Base-by-base conservation (phyloP, 2,113 vertebrate genomes). In the Oncorhynchus masou region DNA sequence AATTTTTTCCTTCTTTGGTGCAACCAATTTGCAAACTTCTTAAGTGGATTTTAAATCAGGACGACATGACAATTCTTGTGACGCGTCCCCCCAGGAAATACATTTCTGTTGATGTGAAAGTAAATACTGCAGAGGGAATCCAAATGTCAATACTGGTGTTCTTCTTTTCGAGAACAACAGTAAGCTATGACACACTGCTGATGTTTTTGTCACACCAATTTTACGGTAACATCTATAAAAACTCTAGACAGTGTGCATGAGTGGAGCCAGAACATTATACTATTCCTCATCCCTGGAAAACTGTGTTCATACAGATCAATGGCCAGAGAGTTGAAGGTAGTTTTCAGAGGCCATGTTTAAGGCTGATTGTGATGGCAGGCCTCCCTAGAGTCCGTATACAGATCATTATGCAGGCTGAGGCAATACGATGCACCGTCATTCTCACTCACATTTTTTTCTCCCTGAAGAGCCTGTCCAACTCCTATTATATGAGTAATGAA, bases 21-120 rank as follows among this genome's bases (percentile, higher is more conserved):
- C 45, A 24, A 70, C 60, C 80, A 75, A 88, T 83, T 86, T 82
- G 84, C 68, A 86, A 81, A 78, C 39, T 73, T 68, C 79, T 77
- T 78, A 82, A 82, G 79, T 82, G 80, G 74, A 79, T 79, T 86
- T 89, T 81, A 88, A 85, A 89, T 85, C 78, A 83, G 51, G 51
- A 71, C 57, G 31, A 74, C 76, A 71, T 65, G 62, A 81, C 73
- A 54, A 74, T 65, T 81, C 59, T 77, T 74, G 49, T 57, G 68
- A 31, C 71, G 24, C 11, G 57, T 70, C 49, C 71, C 31, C 62
- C n/a, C 62, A 34, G 66, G 80, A 84, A 82, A 87, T 78, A 39
- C 1, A 76, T 73, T 77, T 62, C 60, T 81, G 88, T 85, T 54
- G 0, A 83, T 83, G 54, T 5, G 19, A 68, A 69, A 64, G 74